Percentiles rank a stretch among this genome's conserved stretches.
These are phyloP conservation scores for Corythornis leucogaster DNA, from an alignment of 2,797 vertebrate genomes.

Conservation along the genomic window DNA sequence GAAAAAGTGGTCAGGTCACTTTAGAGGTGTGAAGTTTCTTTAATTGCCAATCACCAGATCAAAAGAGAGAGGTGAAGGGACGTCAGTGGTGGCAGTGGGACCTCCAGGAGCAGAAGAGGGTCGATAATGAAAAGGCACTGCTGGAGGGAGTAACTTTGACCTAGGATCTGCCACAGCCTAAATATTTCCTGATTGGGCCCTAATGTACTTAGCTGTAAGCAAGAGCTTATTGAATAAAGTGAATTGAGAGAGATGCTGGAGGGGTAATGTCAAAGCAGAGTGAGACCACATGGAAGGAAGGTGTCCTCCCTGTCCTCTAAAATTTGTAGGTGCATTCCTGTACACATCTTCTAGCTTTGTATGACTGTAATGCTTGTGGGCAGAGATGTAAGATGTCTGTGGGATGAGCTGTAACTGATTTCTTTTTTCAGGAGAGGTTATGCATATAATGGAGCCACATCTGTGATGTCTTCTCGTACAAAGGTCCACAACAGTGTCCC, in stretches of 20 bases:
- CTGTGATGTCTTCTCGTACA: slow-evolving; percentile 82
- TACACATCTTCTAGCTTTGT: background rate
- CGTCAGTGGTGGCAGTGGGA: accelerated
- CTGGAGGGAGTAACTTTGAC: background rate
- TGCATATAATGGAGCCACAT: slow-evolving; percentile 82
- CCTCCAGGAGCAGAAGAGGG: background rate
- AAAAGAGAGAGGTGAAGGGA: background rate
- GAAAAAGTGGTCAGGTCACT: background rate
- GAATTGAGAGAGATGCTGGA: background rate
- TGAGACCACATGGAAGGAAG: background rate
- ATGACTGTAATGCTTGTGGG: background rate
- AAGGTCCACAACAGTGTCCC: slow-evolving; percentile 77
- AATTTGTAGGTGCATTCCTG: background rate
- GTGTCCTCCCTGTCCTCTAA: background rate
- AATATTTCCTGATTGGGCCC: background rate
- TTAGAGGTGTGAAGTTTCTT: background rate
- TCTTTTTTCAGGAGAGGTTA: slow-evolving; percentile 75
- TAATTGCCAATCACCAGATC: background rate
- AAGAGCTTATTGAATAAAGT: background rate
- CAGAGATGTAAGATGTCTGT: background rate
- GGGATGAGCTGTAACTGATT: background rate
- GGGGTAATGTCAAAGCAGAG: background rate
- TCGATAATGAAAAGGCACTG: background rate
- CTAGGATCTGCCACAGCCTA: background rate
- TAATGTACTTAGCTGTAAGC: background rate